These are phyloP conservation scores for Drosophila anomelani DNA, from an alignment of 2,888 invertebrate genomes.

Conservation along the genomic window DNA sequence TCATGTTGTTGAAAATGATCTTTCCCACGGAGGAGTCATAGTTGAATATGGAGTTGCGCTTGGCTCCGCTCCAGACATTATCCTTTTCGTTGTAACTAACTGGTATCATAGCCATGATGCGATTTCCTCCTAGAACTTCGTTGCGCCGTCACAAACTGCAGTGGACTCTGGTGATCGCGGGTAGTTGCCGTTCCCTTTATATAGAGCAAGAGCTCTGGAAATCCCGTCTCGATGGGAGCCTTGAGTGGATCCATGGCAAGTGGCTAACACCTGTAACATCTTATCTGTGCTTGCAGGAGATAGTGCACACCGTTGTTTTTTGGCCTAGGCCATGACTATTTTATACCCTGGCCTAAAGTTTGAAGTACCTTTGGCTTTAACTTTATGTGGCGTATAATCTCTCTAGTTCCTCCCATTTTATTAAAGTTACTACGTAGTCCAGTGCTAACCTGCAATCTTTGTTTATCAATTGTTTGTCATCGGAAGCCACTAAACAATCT, in stretches of 20 bases:
- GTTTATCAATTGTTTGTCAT: not conserved
- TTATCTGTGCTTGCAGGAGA: slow-evolving; percentile 51
- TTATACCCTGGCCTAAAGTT: slow-evolving; percentile 22
- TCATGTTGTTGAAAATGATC: slow-evolving; percentile 65
- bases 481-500: not conserved
- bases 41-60: slow-evolving; percentile 54
- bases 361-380: not conserved
- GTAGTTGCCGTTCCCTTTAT: slow-evolving; percentile 56
- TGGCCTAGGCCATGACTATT: slow-evolving; percentile 12
- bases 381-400: slow-evolving; percentile 7
- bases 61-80: slow-evolving; percentile 65
- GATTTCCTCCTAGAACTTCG: not conserved
- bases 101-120: slow-evolving; percentile 55
- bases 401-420: not conserved
- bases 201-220: slow-evolving; percentile 24
- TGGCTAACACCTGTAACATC: slow-evolving; percentile 47
- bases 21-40: slow-evolving; percentile 65
- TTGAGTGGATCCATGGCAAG: slow-evolving; percentile 58
- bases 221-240: slow-evolving; percentile 32
- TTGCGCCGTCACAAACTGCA: slow-evolving; percentile 1
- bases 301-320: slow-evolving; percentile 23
- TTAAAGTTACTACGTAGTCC: not conserved
- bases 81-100: slow-evolving; percentile 64
- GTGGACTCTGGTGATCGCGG: slow-evolving; percentile 4
- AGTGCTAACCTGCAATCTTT: not conserved